Evolutionary conservation across 2,888 invertebrate species (phyloP).

Genomic region (Habrosyne pyritoides): DNA sequence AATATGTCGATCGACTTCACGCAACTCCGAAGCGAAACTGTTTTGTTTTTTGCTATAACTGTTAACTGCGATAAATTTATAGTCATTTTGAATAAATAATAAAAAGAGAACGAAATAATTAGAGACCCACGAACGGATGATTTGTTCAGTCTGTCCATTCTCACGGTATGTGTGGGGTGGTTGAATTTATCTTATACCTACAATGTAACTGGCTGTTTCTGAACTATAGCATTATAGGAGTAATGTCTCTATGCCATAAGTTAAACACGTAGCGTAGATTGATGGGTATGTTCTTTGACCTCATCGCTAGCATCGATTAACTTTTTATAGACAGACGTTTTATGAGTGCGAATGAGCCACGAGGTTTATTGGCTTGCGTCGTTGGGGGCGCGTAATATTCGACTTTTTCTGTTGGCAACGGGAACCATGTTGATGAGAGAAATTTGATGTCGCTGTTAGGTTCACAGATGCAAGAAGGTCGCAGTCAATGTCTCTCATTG

Average conservation of each 20-base stretch:
- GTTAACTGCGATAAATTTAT: not conserved
- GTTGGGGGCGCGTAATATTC: conserved; percentile 18
- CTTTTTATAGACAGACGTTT: conserved; percentile 44
- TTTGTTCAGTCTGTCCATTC: conserved; percentile 15
- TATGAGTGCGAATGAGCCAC: conserved; percentile 42
- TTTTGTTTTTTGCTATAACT: not conserved
- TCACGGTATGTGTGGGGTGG: conserved; percentile 18
- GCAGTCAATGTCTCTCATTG: conserved; percentile 69
- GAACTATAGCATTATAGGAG: conserved; percentile 13
- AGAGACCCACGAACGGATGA: not conserved
- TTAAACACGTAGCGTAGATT: conserved; percentile 22
- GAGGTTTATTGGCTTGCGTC: conserved; percentile 38
- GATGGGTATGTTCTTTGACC: conserved; percentile 42
- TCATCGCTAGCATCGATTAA: conserved; percentile 43
- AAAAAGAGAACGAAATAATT: not conserved
- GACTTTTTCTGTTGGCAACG: conserved; percentile 18
- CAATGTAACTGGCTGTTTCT: conserved; percentile 20
- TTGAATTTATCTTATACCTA: conserved; percentile 22
- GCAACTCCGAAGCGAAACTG: no score
- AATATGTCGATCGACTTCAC: conserved; percentile 4
- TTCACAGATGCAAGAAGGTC: conserved; percentile 70
- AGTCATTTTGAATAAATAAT: not conserved
- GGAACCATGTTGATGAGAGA: not conserved
- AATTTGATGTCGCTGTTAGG: conserved; percentile 25
- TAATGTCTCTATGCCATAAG: conserved; percentile 26